Evolutionary conservation across 23 tunicate species (phyloP).

Genomic region (Phallusia fumigata): DNA sequence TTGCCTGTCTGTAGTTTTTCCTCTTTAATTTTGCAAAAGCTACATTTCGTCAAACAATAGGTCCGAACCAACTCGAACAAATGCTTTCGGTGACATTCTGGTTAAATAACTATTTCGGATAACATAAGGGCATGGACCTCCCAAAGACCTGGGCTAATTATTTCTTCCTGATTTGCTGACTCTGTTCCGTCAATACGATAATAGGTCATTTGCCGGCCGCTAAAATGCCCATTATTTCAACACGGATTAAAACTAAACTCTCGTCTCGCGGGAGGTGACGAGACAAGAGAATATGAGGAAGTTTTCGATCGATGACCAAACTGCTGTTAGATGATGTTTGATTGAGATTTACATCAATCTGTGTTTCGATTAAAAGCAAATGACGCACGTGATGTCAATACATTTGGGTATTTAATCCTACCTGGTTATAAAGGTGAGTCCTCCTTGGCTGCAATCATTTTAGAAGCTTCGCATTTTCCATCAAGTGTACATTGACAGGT

Average conservation of each 20-base stretch:
- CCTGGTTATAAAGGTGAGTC: not conserved
- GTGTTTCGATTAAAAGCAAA: not conserved
- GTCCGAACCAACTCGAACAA: too few relatives aligned
- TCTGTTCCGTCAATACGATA: not conserved
- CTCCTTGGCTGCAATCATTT: too few relatives aligned
- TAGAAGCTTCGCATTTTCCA: too few relatives aligned
- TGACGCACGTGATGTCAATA: not conserved
- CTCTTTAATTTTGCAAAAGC: too few relatives aligned
- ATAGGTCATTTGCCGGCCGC: not conserved
- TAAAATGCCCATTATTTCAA: not conserved
- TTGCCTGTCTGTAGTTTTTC: too few relatives aligned
- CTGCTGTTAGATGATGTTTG: not conserved
- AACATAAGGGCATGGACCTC: too few relatives aligned
- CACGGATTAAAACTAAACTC: not conserved
- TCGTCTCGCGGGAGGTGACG: not conserved
- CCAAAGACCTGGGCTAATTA: not conserved
- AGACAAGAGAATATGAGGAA: not conserved
- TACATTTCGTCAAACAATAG: too few relatives aligned
- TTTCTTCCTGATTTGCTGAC: slow-evolving; percentile 2
- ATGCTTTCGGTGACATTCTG: too few relatives aligned
- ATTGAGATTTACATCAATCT: slow-evolving; percentile 8
- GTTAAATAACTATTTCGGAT: too few relatives aligned
- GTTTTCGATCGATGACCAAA: slow-evolving; percentile 2
- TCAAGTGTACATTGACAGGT: too few relatives aligned
- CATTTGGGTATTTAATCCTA: not conserved